Evolutionary conservation across 2,113 vertebrate species (phyloP), one percentile per base, ranked within the genome.

Genomic region (Tamias sibiricus): DNA sequence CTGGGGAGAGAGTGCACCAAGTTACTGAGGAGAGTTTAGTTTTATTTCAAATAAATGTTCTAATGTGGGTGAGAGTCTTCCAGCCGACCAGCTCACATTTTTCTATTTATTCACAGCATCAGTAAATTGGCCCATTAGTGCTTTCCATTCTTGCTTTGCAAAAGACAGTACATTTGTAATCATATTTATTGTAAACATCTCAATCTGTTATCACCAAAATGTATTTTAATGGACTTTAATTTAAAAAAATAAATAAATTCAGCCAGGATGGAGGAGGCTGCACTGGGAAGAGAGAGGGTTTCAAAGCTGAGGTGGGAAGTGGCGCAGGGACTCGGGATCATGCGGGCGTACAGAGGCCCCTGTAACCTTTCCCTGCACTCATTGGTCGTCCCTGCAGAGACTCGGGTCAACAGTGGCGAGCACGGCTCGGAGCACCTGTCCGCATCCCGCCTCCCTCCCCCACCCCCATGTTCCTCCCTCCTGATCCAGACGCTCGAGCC

Each of bases 401-500:
- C 3, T 13, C 8, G 20, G 37, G 8, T 4, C 6, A 16, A 20
- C 37, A 0, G 20, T 30, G 59, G 80, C 7, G 9, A 44, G n/a
- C 76, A 2, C 1, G 52, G 49, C 35, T 59, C 71, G 54, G 64
- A 82, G 93, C 8, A 24, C 28, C 52, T 44, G 80, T 19, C 32
- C 47, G 6, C 7, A 64, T 26, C 47, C 40, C 91, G 10, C 32
- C 26, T 10, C 42, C 35, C 7, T 82, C 1, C 8, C 1, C 7
- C 17, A 8, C 40, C 20, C 32, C 12, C 5, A 44, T 37, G 17
- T 37, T 35, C 81, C 49, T 40, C 20, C 0, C 8, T 30, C 8
- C 4, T 5, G 6, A 40, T 69, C 24, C 12, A 28, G 20, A 12
- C 4, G 0, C 1, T 0, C 24, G 10, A 52, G 10, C 0, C 0